Conservation (phyloP, 1,140 invertebrate species). For the Drosophila pseudoobscura region DNA sequence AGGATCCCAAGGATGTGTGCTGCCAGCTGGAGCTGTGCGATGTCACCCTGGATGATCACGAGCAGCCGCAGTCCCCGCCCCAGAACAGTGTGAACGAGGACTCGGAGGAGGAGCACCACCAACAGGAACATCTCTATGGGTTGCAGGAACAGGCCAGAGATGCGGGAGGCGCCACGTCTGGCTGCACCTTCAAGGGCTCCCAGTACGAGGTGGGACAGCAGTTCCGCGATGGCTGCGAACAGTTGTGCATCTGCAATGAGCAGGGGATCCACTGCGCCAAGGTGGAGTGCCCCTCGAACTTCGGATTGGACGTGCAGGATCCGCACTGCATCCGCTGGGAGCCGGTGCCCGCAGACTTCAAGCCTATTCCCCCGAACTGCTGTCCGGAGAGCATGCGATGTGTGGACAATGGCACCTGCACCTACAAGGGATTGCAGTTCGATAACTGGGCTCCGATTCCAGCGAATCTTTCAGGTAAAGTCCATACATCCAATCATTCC, state of each 20-base stretch:
- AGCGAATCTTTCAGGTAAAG: slow-evolving; percentile 84
- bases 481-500: slow-evolving; percentile 13
- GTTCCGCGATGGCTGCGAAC: slow-evolving; percentile 91
- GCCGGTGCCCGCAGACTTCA: slow-evolving; percentile 88
- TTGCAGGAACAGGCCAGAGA: slow-evolving; percentile 71
- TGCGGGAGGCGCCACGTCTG: slow-evolving; percentile 41
- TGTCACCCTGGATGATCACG: slow-evolving; percentile 89
- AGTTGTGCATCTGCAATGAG: slow-evolving; percentile 87
- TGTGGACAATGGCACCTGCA: slow-evolving; percentile 90
- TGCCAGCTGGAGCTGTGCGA: slow-evolving; percentile 93
- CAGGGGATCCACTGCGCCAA: slow-evolving; percentile 89
- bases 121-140: slow-evolving; percentile 20
- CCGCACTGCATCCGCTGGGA: slow-evolving; percentile 94
- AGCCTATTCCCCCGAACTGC: slow-evolving; percentile 90
- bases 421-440: slow-evolving; percentile 87
- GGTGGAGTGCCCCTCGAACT: slow-evolving; percentile 92
- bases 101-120: slow-evolving; percentile 42
- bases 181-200: slow-evolving; percentile 66
- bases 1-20: slow-evolving; percentile 91
- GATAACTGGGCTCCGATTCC: slow-evolving; percentile 89
- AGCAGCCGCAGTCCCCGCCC: slow-evolving; percentile 82
- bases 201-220: slow-evolving; percentile 85
- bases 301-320: slow-evolving; percentile 92
- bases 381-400: slow-evolving; percentile 91
- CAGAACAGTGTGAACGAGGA: slow-evolving; percentile 62